These are phyloP conservation scores for Pseudopleuronectes americanus DNA, from an alignment of 2,797 vertebrate genomes.

Conservation along the genomic window DNA sequence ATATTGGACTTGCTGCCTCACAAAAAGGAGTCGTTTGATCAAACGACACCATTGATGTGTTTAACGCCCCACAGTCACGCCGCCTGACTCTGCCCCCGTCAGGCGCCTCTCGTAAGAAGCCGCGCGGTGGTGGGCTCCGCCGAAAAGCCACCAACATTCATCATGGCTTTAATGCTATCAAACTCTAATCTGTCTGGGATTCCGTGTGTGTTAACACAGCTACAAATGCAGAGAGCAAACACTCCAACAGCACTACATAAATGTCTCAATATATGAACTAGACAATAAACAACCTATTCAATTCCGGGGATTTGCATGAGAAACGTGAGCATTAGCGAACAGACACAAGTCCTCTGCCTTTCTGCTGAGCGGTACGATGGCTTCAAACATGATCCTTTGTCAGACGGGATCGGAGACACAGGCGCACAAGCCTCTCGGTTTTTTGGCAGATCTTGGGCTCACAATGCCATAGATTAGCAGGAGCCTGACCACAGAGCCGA, in stretches of 20 bases:
- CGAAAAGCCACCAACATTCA: constrained; percentile 73
- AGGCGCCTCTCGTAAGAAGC: constrained; percentile 50
- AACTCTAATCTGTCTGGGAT: constrained; percentile 85
- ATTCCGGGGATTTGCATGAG: constrained; percentile 85
- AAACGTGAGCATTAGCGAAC: constrained; percentile 82
- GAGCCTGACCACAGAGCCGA: constrained; percentile 84
- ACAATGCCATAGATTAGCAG: constrained; percentile 84
- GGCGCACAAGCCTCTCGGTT: constrained; percentile 66
- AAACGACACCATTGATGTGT: constrained; percentile 56
- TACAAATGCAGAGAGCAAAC: constrained; percentile 80
- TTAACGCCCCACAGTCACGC: constrained; percentile 45
- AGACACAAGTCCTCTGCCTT: constrained; percentile 74
- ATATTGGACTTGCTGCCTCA: constrained; percentile 24
- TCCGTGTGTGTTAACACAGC: constrained; percentile 85
- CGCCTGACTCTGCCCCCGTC: constrained; percentile 39
- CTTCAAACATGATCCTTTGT: constrained; percentile 83
- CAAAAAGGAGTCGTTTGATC: constrained; percentile 25
- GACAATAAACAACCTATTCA: constrained; percentile 87
- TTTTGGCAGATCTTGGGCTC: constrained; percentile 78
- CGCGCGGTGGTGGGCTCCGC: constrained; percentile 53
- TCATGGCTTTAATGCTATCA: constrained; percentile 79
- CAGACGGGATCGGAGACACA: constrained; percentile 69
- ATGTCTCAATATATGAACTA: constrained; percentile 83
- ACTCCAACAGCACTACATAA: constrained; percentile 83
- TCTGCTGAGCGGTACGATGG: constrained; percentile 72